A percentile compares a stretch with the other conserved stretches of the same genome.
Conservation (phyloP, 1,140 invertebrate species). For the Elysia chlorotica region DNA sequence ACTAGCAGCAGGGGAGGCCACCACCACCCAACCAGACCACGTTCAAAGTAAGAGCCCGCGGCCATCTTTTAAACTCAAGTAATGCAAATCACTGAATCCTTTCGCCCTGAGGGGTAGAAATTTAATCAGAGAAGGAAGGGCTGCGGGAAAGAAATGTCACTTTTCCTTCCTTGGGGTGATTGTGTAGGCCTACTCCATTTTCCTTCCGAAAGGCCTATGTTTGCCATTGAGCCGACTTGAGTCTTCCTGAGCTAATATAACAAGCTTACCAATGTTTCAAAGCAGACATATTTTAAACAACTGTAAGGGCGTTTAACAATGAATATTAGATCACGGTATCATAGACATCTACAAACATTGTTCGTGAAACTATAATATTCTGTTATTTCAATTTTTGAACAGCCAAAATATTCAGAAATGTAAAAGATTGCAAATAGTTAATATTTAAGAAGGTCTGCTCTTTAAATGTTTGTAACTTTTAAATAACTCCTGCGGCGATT, state of each 20-base stretch:
- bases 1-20: no score
- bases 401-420: no score
- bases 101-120: neutral
- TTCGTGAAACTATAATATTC: no score
- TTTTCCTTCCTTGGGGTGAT: neutral
- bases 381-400: no score
- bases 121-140: constrained; percentile 5
- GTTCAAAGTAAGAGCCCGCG: constrained; percentile 15
- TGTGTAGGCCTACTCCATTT: neutral
- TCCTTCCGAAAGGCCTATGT: neutral
- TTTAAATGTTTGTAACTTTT: no score
- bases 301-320: neutral
- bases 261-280: no score
- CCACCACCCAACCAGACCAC: constrained; percentile 12
- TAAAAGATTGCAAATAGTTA: no score
- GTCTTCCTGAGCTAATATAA: neutral
- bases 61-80: constrained; percentile 10
- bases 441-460: no score
- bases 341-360: no score
- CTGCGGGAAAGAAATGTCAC: constrained; percentile 6
- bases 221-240: neutral
- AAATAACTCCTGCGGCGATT: no score
- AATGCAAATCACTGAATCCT: constrained; percentile 12
- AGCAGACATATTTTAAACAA: no score
- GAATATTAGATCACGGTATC: neutral